Evolutionary conservation across 37 sponge, comb jelly and placozoan species (phyloP).

Genomic region (Lycopodina hypogea): DNA sequence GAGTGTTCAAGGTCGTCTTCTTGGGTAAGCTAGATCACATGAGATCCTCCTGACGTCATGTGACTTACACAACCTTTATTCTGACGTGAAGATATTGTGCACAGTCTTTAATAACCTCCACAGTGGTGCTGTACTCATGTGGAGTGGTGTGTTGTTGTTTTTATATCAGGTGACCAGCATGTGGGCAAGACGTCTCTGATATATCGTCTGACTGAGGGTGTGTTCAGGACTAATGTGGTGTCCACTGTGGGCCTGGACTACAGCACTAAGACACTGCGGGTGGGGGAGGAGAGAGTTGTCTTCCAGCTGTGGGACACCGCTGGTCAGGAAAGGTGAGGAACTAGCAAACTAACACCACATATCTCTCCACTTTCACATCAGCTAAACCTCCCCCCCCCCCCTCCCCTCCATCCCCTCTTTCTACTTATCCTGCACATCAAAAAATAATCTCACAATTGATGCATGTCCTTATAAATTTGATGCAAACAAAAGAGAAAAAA

Average conservation of each 20-base stretch:
- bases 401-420: not conserved
- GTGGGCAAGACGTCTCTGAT: conserved; percentile 61
- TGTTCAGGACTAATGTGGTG: not conserved
- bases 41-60: not conserved
- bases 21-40: conserved; percentile 4
- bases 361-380: not conserved
- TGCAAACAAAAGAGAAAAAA: too few relatives aligned
- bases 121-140: not conserved
- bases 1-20: conserved; percentile 44
- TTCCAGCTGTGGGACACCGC: conserved; percentile 71
- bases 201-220: conserved; percentile 14
- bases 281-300: conserved; percentile 48
- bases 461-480: too few relatives aligned
- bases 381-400: conserved; percentile 9
- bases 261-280: conserved; percentile 19
- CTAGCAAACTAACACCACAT: too few relatives aligned
- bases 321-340: conserved; percentile 59
- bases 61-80: not conserved
- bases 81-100: not conserved
- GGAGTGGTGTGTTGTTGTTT: too few relatives aligned
- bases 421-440: not conserved
- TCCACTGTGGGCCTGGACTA: conserved; percentile 49
- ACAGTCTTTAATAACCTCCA: not conserved
- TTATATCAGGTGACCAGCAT: conserved; percentile 38
- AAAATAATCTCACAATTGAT: not conserved